These are phyloP conservation scores for Polyodon spathula DNA, from an alignment of 2,113 vertebrate species.

Conservation along the genomic window DNA sequence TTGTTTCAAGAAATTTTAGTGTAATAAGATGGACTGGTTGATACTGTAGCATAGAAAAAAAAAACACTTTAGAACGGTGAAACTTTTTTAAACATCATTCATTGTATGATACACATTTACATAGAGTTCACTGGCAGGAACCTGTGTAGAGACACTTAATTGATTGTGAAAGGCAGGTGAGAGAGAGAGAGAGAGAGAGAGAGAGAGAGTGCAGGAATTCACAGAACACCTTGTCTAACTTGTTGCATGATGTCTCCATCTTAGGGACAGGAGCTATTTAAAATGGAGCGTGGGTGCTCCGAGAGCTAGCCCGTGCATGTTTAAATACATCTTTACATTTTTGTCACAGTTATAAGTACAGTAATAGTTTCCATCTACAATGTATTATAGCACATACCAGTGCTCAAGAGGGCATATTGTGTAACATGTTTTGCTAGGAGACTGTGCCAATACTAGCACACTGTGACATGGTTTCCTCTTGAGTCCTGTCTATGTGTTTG, in stretches of 20 bases:
- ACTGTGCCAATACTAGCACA: neutral
- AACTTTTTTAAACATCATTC: slow-evolving; percentile 44
- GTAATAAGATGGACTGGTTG: too few species aligned
- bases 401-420: neutral
- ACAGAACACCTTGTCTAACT: slow-evolving; percentile 22
- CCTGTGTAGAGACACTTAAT: slow-evolving; percentile 48
- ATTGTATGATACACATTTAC: slow-evolving; percentile 57
- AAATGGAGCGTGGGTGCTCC: slow-evolving; percentile 25
- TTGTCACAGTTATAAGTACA: slow-evolving; percentile 30
- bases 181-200: slow-evolving; percentile 42
- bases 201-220: slow-evolving; percentile 24
- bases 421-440: neutral
- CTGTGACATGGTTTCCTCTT: too few species aligned
- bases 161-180: slow-evolving; percentile 39
- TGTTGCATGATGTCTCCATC: slow-evolving; percentile 16
- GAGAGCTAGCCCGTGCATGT: slow-evolving; percentile 41
- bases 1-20: too few species aligned
- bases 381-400: too few species aligned
- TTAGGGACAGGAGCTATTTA: slow-evolving; percentile 9
- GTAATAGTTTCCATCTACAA: slow-evolving; percentile 8
- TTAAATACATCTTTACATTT: slow-evolving; percentile 26
- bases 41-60: slow-evolving; percentile 12
- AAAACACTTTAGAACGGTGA: neutral
- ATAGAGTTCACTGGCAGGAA: slow-evolving; percentile 45
- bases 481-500: too few species aligned